Percentiles rank a stretch among this genome's conserved stretches.
Evolutionary conservation across 35 echinoderm and acorn worm species (phyloP).

Genomic region (Ptychodera flava): DNA sequence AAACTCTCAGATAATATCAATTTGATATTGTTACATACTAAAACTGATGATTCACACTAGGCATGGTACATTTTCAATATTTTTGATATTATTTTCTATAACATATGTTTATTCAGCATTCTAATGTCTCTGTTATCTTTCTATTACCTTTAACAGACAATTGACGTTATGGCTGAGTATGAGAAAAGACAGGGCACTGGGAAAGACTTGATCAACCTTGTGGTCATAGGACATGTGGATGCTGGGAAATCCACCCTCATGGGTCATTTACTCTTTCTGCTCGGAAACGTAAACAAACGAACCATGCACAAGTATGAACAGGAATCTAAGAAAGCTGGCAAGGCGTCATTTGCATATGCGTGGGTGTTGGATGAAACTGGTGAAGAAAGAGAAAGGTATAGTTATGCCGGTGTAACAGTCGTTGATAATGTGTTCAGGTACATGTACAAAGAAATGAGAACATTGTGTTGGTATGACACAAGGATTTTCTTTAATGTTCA

Average conservation of each 20-base stretch:
- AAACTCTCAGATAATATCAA: no score
- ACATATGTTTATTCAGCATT: no score
- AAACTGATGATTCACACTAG: no score
- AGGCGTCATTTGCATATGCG: constrained; percentile 98
- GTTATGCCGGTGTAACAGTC: background rate
- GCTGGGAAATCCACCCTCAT: constrained; percentile 96
- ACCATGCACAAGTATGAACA: constrained; percentile 97
- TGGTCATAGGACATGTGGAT: constrained; percentile 97
- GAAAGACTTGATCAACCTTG: constrained; percentile 83
- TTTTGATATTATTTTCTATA: no score
- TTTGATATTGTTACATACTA: no score
- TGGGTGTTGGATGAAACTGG: constrained; percentile 99
- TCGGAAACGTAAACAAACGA: constrained; percentile 76
- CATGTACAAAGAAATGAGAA: background rate
- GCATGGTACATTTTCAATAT: no score
- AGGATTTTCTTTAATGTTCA: background rate
- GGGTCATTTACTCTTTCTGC: constrained; percentile 83
- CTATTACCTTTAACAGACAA: no score
- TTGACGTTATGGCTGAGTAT: constrained; percentile 75
- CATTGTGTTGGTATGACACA: background rate
- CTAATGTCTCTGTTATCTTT: no score
- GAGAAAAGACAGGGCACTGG: constrained; percentile 48
- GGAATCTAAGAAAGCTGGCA: constrained; percentile 94
- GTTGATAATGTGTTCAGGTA: background rate
- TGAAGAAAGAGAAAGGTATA: constrained; percentile 90